A percentile compares a stretch with the other conserved stretches of the same genome.
phyloP scores from a whole-genome alignment of 2,113 vertebrate genomes.

The Mormyrus iriodes region DNA sequence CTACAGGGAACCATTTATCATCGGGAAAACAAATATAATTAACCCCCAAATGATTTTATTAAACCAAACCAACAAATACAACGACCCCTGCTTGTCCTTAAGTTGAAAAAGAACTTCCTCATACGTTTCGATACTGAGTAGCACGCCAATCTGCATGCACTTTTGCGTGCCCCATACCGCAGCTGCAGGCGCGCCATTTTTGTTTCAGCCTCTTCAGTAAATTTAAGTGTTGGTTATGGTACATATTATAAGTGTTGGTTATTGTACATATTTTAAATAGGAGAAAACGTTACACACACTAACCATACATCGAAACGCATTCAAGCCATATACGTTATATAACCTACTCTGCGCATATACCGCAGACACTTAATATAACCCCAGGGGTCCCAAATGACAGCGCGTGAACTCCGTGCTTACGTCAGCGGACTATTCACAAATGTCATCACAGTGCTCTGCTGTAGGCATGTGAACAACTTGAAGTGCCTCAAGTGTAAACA shows the following conservation, averaged over 20 bases:
- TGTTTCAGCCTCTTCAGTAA: background rate
- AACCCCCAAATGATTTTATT: background rate
- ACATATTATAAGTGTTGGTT: background rate
- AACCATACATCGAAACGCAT: background rate
- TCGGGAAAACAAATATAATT: background rate
- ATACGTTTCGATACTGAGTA: background rate
- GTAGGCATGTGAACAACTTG: background rate
- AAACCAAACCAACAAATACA: slow-evolving; percentile 1
- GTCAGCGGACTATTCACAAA: background rate
- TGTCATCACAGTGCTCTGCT: background rate
- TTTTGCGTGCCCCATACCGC: background rate
- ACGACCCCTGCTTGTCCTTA: background rate
- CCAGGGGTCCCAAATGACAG: background rate
- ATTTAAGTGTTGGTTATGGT: background rate
- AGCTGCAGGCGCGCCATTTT: background rate
- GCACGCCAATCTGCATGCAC: background rate
- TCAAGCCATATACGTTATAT: background rate
- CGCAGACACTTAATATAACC: background rate
- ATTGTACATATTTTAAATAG: background rate
- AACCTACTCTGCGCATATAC: background rate
- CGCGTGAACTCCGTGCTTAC: background rate
- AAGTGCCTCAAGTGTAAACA: background rate
- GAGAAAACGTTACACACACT: background rate
- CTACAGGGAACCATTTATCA: background rate
- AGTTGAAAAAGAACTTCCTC: background rate